phyloP scores from a whole-genome alignment of 2,113 vertebrate species.

The Columba janthina region DNA sequence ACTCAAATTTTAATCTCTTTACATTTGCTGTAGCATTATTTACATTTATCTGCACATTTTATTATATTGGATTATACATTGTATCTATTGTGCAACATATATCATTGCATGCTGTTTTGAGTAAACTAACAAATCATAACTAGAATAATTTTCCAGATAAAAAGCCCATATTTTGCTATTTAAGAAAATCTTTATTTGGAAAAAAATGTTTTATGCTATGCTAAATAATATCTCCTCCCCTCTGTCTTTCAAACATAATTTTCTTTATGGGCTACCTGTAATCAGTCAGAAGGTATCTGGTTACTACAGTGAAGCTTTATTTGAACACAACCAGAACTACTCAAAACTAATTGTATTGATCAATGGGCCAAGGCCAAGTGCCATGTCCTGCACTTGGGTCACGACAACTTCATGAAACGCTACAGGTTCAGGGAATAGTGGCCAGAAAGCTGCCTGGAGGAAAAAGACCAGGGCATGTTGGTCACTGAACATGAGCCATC shows the following conservation, averaged over 20 bases:
- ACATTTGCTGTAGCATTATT: background rate
- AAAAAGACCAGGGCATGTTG: too few species aligned
- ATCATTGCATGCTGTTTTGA: background rate
- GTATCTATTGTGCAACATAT: background rate
- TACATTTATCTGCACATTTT: background rate
- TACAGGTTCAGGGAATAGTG: too few species aligned
- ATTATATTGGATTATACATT: background rate
- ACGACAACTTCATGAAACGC: too few species aligned
- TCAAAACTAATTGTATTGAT: background rate
- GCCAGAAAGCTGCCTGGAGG: too few species aligned
- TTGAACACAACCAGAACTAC: background rate
- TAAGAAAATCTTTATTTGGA: background rate
- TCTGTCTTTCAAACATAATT: background rate
- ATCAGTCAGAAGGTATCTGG: background rate
- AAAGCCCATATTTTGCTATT: background rate
- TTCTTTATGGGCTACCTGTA: background rate
- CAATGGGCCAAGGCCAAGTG: too few species aligned
- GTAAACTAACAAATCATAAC: background rate
- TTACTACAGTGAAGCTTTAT: background rate
- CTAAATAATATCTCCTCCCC: background rate
- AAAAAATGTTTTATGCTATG: background rate
- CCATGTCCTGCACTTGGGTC: too few species aligned
- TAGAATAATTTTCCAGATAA: background rate
- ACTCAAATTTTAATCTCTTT: background rate
- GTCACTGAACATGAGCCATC: too few species aligned